Conservation (phyloP, 2,797 vertebrate genomes). For the Phoebastria nigripes region DNA sequence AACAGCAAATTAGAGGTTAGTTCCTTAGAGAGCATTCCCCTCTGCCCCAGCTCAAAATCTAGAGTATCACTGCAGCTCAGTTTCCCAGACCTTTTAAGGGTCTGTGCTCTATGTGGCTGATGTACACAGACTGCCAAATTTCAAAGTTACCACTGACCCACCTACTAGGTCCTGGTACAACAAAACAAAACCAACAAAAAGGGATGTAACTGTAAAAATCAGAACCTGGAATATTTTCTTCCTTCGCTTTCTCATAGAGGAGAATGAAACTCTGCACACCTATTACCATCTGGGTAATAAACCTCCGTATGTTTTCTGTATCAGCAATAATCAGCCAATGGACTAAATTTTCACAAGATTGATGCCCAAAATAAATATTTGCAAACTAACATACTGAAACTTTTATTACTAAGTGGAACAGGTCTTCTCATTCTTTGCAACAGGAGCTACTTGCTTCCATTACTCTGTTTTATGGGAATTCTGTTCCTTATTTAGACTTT, state of each 20-base stretch:
- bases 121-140: neutral
- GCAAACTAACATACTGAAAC: neutral
- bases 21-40: neutral
- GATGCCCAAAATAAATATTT: neutral
- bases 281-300: neutral
- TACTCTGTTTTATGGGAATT: constrained; percentile 4
- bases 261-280: neutral
- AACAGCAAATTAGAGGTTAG: neutral
- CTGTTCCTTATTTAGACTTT: constrained; percentile 7
- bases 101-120: neutral
- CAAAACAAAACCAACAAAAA: constrained; percentile 23
- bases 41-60: constrained; percentile 3
- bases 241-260: neutral
- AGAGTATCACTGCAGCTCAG: neutral
- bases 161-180: neutral
- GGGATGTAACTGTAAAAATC: neutral
- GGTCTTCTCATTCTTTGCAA: neutral
- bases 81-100: neutral
- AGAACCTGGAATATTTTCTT: neutral
- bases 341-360: neutral
- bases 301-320: neutral
- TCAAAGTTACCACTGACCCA: neutral
- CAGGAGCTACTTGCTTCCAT: neutral
- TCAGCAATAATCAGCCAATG: neutral
- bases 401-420: neutral